A percentile compares a stretch with the other conserved stretches of the same genome.
These are phyloP conservation scores for Drosophila hamatofila DNA, from an alignment of 2,888 invertebrate species.

Conservation along the genomic window DNA sequence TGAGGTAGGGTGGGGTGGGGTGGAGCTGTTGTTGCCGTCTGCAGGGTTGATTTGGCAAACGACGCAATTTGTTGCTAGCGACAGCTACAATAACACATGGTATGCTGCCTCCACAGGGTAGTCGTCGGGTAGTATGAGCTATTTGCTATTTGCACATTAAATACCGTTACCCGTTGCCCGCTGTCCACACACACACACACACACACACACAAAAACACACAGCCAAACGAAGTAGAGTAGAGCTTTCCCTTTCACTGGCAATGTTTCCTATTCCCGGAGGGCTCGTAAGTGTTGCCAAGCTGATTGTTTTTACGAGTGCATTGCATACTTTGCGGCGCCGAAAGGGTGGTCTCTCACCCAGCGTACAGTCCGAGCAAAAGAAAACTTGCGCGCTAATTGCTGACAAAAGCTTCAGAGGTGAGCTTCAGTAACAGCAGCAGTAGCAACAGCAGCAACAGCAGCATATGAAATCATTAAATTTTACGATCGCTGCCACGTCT, in stretches of 20 bases:
- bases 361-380: slow-evolving; percentile 55
- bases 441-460: slow-evolving; percentile 16
- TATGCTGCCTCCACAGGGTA: slow-evolving; percentile 28
- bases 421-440: slow-evolving; percentile 14
- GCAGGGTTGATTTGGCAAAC: slow-evolving; percentile 79
- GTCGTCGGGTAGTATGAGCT: slow-evolving; percentile 57
- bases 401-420: slow-evolving; percentile 35
- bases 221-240: not conserved
- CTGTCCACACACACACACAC: slow-evolving; percentile 37
- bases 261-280: slow-evolving; percentile 58
- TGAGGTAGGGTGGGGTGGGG: not conserved
- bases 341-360: slow-evolving; percentile 45
- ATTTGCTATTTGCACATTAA: slow-evolving; percentile 81
- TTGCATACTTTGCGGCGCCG: slow-evolving; percentile 66
- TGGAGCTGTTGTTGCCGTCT: slow-evolving; percentile 44
- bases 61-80: slow-evolving; percentile 74
- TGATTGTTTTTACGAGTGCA: slow-evolving; percentile 73
- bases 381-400: slow-evolving; percentile 61
- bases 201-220: not conserved
- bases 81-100: slow-evolving; percentile 52
- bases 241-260: slow-evolving; percentile 50
- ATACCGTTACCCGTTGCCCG: slow-evolving; percentile 75
- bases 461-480: slow-evolving; percentile 76
- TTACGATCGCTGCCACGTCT: slow-evolving; percentile 76
- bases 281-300: slow-evolving; percentile 76